Evolutionary conservation across 2,888 invertebrate genomes (phyloP).

Genomic region (Alloplasta piceator): DNA sequence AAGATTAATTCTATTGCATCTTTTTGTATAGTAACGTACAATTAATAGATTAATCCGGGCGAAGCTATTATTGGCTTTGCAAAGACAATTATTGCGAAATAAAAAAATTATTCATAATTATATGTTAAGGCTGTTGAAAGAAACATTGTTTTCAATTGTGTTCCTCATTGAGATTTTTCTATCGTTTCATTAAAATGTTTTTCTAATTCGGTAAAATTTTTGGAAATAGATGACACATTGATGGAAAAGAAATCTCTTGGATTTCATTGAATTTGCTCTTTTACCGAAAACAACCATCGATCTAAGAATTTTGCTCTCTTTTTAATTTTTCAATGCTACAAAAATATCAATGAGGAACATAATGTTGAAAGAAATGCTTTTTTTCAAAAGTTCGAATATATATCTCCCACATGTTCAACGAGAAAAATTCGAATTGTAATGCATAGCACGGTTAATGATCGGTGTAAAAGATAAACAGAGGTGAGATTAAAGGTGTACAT

Average conservation of each 20-base stretch:
- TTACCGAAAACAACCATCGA: no score
- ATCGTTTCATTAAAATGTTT: no score
- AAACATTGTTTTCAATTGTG: no score
- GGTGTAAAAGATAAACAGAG: conserved; percentile 69
- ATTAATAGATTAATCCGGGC: conserved; percentile 56
- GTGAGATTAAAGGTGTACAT: conserved; percentile 68
- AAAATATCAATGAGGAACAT: neutral
- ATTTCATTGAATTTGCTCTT: no score
- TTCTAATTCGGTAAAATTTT: no score
- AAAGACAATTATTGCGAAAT: conserved; percentile 54
- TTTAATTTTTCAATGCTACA: no score
- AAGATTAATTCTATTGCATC: conserved; percentile 63
- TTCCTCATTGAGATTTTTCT: no score
- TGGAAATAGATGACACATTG: no score
- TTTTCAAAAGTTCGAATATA: neutral
- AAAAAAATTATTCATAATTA: conserved; percentile 28
- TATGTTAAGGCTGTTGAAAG: no score
- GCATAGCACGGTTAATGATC: conserved; percentile 74
- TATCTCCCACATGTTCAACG: conserved; percentile 30
- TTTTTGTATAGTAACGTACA: conserved; percentile 64
- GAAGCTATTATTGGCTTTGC: conserved; percentile 63
- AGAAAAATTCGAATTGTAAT: conserved; percentile 65
- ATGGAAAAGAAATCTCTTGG: no score
- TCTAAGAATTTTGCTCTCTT: no score
- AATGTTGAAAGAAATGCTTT: neutral